A percentile compares a stretch with the other conserved stretches of the same genome.
These are phyloP conservation scores for Anas georgica DNA, from an alignment of 2,797 vertebrate species.

Conservation along the genomic window DNA sequence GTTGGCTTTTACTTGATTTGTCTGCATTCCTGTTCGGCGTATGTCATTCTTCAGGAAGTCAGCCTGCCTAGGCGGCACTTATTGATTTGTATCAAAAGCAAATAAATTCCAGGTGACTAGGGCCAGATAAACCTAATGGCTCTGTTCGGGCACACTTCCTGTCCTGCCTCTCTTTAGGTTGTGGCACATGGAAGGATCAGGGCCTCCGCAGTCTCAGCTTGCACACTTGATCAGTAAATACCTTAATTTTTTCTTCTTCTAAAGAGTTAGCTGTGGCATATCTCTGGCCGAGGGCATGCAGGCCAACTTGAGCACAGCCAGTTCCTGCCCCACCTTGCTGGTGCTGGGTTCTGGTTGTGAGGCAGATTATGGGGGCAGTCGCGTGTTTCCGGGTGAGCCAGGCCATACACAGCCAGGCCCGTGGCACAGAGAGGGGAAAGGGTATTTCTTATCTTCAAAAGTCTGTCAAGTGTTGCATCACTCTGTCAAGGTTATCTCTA, in stretches of 20 bases:
- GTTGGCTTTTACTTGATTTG: not conserved
- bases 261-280: not conserved
- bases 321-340: not conserved
- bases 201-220: not conserved
- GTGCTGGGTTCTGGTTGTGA: not conserved
- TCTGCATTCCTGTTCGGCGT: not conserved
- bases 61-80: not conserved
- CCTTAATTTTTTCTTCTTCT: not conserved
- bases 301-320: not conserved
- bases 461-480: not conserved
- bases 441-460: not conserved
- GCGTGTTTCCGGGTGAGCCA: not conserved
- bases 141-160: rapidly evolving
- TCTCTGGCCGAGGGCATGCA: not conserved
- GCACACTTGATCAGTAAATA: not conserved
- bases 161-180: not conserved
- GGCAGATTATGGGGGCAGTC: rapidly evolving
- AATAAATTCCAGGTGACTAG: not conserved
- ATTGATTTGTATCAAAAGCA: not conserved
- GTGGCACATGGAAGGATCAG: rapidly evolving
- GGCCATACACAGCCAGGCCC: rapidly evolving
- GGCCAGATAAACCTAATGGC: not conserved
- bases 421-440: not conserved
- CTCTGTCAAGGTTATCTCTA: constrained; percentile 4
- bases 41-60: not conserved